phyloP scores from a whole-genome alignment of 2,797 vertebrate species.

The Malacoraja senta region DNA sequence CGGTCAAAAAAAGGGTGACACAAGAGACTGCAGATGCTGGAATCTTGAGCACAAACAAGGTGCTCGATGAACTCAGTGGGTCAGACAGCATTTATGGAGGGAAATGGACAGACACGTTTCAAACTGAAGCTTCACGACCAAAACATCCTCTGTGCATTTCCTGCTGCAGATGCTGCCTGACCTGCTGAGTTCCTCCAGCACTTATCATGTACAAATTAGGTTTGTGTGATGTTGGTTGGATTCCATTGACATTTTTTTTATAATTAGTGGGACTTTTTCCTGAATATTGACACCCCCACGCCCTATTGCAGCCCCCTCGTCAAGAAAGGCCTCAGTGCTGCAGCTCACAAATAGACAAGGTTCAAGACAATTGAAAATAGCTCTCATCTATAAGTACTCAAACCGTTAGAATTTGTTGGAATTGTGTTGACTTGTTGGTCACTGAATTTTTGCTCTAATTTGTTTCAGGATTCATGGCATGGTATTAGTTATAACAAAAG shows the following conservation, averaged over 20 bases:
- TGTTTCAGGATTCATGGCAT: background rate
- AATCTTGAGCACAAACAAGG: no score
- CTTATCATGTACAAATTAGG: background rate
- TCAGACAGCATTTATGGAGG: no score
- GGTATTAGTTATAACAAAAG: background rate
- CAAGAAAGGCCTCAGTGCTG: background rate
- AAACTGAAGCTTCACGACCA: no score
- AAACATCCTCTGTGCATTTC: no score
- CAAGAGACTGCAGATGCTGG: no score
- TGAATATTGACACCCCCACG: background rate
- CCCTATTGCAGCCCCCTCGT: no score
- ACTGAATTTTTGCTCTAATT: background rate
- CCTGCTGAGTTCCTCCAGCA: no score
- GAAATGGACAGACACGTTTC: no score
- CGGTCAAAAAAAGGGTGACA: no score
- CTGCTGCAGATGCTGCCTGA: no score
- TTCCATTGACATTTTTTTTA: background rate
- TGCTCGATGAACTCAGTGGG: no score
- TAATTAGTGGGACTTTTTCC: background rate
- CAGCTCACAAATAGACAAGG: background rate
- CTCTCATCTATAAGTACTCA: background rate
- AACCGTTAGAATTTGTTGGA: background rate
- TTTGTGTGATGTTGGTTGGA: background rate
- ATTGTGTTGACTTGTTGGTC: background rate
- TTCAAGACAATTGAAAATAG: no score